Conservation (phyloP, 1,140 invertebrate genomes). For the Papilio dardanus region DNA sequence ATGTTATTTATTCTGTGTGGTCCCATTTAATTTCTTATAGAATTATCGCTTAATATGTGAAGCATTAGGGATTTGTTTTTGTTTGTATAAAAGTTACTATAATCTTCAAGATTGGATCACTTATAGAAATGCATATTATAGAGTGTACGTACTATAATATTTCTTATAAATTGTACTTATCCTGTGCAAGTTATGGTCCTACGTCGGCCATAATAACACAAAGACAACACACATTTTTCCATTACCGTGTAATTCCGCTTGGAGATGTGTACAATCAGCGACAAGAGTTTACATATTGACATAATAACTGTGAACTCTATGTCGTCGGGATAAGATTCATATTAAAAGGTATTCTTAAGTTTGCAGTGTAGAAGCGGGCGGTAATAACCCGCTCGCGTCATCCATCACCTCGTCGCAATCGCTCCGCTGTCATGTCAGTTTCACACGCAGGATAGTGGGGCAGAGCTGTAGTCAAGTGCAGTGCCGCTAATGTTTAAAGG, state of each 20-base stretch:
- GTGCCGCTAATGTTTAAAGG: neutral
- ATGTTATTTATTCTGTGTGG: conserved; percentile 2
- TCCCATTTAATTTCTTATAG: neutral
- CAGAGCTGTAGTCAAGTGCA: neutral
- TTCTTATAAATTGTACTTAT: neutral
- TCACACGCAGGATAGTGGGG: neutral
- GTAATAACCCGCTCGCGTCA: conserved; percentile 73
- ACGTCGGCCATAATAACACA: conserved; percentile 13
- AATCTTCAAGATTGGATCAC: no score
- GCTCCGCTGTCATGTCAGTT: conserved; percentile 63
- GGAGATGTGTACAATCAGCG: conserved; percentile 33
- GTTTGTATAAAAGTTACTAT: neutral
- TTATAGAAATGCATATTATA: no score
- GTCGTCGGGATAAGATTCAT: conserved; percentile 1
- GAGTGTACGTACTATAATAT: neutral
- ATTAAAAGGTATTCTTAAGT: neutral
- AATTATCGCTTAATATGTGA: neutral
- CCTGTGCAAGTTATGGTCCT: neutral
- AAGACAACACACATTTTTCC: conserved; percentile 52
- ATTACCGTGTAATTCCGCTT: conserved; percentile 60
- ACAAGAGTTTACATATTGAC: conserved; percentile 1
- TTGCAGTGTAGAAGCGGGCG: conserved; percentile 44
- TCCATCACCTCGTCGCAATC: conserved; percentile 79
- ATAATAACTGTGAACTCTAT: conserved; percentile 14
- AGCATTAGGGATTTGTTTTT: neutral